phyloP scores from a whole-genome alignment of 2,113 vertebrate species.

The Panthera tigris region DNA sequence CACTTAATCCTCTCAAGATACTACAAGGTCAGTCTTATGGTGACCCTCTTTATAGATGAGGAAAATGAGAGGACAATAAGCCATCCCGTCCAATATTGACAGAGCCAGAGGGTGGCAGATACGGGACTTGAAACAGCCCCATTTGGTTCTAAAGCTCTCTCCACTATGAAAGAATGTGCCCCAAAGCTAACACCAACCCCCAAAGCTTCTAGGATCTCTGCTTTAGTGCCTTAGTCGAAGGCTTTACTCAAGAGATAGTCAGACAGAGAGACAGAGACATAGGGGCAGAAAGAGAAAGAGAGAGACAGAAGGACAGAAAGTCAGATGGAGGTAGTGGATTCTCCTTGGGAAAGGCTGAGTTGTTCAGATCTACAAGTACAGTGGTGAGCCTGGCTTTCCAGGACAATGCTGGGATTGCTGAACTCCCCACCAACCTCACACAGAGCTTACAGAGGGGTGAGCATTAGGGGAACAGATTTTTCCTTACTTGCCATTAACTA shows the following conservation, averaged over 20 bases:
- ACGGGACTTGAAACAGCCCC: neutral
- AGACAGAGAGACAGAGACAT: neutral
- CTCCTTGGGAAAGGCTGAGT: neutral
- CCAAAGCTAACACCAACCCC: neutral
- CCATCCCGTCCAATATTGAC: neutral
- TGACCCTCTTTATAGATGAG: neutral
- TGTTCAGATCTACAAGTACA: neutral
- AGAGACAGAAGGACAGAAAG: neutral
- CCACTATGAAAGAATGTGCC: neutral
- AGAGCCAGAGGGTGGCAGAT: neutral
- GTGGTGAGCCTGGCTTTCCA: neutral
- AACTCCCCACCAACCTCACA: neutral
- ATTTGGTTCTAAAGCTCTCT: neutral
- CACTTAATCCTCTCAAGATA: neutral
- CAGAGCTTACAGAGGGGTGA: neutral
- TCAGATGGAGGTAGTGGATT: neutral
- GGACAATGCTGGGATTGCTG: rapidly evolving
- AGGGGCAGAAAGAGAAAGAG: neutral
- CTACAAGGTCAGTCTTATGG: neutral
- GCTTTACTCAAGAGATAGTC: neutral
- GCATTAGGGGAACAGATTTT: neutral
- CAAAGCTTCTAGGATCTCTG: neutral
- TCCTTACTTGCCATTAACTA: neutral
- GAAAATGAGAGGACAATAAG: neutral
- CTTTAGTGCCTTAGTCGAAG: neutral